phyloP scores from a whole-genome alignment of 2,797 vertebrate species.

The Morelia viridis region DNA sequence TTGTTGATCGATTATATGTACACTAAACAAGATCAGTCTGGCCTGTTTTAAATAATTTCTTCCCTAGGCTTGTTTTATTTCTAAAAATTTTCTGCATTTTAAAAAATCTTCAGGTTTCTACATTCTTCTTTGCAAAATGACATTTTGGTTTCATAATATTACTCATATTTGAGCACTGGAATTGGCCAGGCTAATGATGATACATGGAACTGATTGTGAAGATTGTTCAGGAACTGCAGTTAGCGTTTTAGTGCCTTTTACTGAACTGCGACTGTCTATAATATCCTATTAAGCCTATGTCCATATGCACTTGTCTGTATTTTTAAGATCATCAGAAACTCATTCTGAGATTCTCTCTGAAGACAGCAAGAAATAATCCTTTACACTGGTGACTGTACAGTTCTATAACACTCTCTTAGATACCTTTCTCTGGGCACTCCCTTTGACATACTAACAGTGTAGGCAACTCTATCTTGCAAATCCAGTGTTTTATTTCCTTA shows the following conservation, averaged over 20 bases:
- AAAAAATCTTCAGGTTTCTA: too few species aligned
- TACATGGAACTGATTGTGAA: background rate
- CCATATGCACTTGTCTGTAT: too few species aligned
- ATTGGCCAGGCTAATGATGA: background rate
- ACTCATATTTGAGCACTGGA: background rate
- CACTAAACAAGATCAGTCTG: too few species aligned
- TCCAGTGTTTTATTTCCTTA: background rate
- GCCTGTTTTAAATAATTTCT: too few species aligned
- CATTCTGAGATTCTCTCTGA: background rate
- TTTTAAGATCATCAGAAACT: background rate
- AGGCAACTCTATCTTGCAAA: background rate
- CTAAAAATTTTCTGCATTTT: too few species aligned
- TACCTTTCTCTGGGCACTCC: background rate
- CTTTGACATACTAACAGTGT: background rate
- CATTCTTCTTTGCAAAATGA: too few species aligned
- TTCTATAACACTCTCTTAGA: background rate
- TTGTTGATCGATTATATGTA: too few species aligned
- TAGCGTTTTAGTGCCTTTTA: background rate
- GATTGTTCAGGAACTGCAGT: background rate
- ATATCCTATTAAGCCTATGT: background rate
- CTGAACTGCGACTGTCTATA: background rate
- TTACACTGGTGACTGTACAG: background rate
- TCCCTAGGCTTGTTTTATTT: too few species aligned
- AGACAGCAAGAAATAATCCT: background rate
- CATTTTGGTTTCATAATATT: background rate